phyloP scores from a whole-genome alignment of 2,888 invertebrate genomes.

The Lycia hirtaria region DNA sequence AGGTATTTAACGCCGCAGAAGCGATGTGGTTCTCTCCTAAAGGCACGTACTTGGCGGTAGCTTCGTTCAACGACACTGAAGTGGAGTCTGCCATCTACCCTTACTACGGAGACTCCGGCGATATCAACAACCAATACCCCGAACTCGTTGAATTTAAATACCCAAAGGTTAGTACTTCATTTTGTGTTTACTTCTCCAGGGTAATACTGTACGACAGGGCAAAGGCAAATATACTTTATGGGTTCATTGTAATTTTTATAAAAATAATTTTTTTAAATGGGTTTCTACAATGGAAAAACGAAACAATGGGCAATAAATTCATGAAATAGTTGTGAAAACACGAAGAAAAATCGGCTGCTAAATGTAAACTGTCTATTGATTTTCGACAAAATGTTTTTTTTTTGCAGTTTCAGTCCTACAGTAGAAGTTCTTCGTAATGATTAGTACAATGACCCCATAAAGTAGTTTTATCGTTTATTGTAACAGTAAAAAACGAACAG shows the following conservation, averaged over 20 bases:
- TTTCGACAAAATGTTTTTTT: too few species aligned
- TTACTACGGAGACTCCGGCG: slow-evolving; percentile 87
- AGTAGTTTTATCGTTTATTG: too few species aligned
- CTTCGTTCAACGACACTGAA: slow-evolving; percentile 88
- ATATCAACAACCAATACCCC: slow-evolving; percentile 88
- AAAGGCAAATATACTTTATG: too few species aligned
- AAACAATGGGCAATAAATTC: too few species aligned
- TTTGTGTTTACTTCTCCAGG: neutral
- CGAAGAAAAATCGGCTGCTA: too few species aligned
- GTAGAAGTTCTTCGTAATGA: too few species aligned
- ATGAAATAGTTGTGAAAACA: too few species aligned
- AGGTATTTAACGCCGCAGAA: slow-evolving; percentile 88
- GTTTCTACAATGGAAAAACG: too few species aligned
- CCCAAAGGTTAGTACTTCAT: slow-evolving; percentile 87
- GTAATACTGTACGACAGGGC: neutral
- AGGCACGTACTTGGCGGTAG: slow-evolving; percentile 88
- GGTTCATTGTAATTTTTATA: neutral
- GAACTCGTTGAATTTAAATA: slow-evolving; percentile 88
- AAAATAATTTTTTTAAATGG: too few species aligned
- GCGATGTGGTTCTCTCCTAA: slow-evolving; percentile 93
- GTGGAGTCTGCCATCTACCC: slow-evolving; percentile 88
- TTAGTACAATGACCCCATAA: too few species aligned
- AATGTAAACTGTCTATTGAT: too few species aligned
- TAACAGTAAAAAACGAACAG: neutral
- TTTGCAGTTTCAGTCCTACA: too few species aligned